Conservation (phyloP, 2,888 invertebrate genomes). For the Caenorhabditis becei region DNA sequence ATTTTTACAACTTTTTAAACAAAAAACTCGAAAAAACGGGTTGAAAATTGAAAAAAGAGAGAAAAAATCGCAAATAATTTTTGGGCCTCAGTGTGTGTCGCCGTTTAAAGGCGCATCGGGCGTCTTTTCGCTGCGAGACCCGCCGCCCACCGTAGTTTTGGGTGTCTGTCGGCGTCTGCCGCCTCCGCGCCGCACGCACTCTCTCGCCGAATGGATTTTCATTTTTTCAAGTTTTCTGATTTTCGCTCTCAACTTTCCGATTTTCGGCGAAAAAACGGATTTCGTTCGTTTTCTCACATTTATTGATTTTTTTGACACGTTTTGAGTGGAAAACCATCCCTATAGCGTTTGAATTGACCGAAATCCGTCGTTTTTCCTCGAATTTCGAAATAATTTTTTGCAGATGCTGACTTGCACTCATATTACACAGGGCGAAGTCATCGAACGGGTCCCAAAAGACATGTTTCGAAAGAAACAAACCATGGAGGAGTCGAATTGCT, state of each 20-base stretch:
- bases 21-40: constrained; percentile 1
- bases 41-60: constrained; percentile 24
- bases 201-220: constrained; percentile 51
- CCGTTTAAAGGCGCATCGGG: constrained; percentile 56
- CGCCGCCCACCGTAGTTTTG: constrained; percentile 42
- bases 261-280: constrained; percentile 8
- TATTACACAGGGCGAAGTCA: constrained; percentile 35
- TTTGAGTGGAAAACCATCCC: constrained; percentile 36
- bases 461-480: constrained; percentile 52
- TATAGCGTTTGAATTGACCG: constrained; percentile 8
- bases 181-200: constrained; percentile 17
- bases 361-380: constrained; percentile 14
- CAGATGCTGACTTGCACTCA: constrained; percentile 46
- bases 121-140: constrained; percentile 48
- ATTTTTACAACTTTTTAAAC: background rate
- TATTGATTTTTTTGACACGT: constrained; percentile 11
- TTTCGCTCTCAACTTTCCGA: constrained; percentile 23
- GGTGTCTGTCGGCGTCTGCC: constrained; percentile 22
- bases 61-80: constrained; percentile 34
- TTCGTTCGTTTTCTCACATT: constrained; percentile 8
- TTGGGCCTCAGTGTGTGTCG: constrained; percentile 38
- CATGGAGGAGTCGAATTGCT: constrained; percentile 36
- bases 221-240: constrained; percentile 46
- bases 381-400: constrained; percentile 1
- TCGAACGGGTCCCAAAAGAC: constrained; percentile 39